phyloP scores from a whole-genome alignment of 2,888 invertebrate genomes.

The Boloria selene region DNA sequence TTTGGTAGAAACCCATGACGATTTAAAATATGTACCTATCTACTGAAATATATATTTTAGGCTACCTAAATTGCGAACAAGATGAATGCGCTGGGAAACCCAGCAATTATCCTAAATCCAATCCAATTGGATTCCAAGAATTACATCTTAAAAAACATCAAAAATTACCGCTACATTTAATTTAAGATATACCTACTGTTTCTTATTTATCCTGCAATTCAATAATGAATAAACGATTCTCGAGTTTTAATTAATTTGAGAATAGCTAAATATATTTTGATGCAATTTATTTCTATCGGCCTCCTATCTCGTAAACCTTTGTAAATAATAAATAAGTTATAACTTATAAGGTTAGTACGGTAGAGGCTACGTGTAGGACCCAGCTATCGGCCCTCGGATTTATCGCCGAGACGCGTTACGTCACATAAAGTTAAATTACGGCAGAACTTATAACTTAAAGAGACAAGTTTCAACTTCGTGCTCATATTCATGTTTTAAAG shows the following conservation, averaged over 20 bases:
- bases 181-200: neutral
- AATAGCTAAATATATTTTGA: neutral
- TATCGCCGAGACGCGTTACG: slow-evolving; percentile 42
- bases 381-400: slow-evolving; percentile 29
- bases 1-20: too few species aligned
- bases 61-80: neutral
- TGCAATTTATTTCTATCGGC: slow-evolving; percentile 9
- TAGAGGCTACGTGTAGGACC: neutral
- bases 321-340: slow-evolving; percentile 18
- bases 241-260: neutral
- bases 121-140: slow-evolving; percentile 1
- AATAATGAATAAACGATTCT: too few species aligned
- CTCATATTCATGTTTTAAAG: slow-evolving; percentile 8
- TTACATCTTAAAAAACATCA: neutral
- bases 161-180: neutral
- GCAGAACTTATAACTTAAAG: slow-evolving; percentile 45
- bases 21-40: too few species aligned
- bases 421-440: slow-evolving; percentile 65
- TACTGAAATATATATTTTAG: too few species aligned
- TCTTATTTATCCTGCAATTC: too few species aligned
- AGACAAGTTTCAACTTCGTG: slow-evolving; percentile 26
- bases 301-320: slow-evolving; percentile 1
- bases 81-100: slow-evolving; percentile 1
- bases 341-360: neutral
- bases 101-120: neutral